Evolutionary conservation across 2,888 invertebrate genomes (phyloP), one percentile per base, ranked within the genome.

Genomic region (Cloeon dipterum): DNA sequence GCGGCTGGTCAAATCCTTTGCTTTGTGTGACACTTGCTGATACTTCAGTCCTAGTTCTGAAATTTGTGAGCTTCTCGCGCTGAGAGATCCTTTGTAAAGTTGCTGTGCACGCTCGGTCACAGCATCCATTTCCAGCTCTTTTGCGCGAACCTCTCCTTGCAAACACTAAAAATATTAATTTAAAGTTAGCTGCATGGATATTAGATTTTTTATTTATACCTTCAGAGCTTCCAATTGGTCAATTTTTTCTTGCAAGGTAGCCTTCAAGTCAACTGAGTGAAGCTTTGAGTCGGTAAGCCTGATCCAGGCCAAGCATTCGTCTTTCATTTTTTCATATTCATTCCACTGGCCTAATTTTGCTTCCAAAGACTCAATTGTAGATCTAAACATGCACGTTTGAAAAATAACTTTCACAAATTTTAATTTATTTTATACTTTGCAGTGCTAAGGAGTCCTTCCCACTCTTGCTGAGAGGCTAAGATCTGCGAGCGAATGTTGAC

Each of bases 41-140:
- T 93, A 93, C 57, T 88, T 85, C 3, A 82, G 70, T 8, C 83
- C 81, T n/a, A 91, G 56, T 55, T 93, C 91, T 0, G 86, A 81
- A 34, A 88, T 76, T 52, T 83, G 79, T 2, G 83, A 77, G 29
- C 71, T 68, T 34, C 88, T 69, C 3, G 74, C 71, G 37, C 74
- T 70, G 13, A 76, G 57, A 1, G 72, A 66, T 10, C 74, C 73
- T 44, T 78, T 78, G 42, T 81, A 73, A 10, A 88, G 57, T 43
- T 77, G 70, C 51, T 93, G 89, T 0, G 86, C 83, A 45, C 79
- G 74, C 54, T 93, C 93, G 17, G 85, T 86, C 0, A 93, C 78
- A 37, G 79, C 75, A 48, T 93, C 91, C 39, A 91, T 83, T 61
- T 91, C 91, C 10, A 88, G 58, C 56, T 88, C 88, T 50, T 86